Evolutionary conservation across 2,888 invertebrate species (phyloP), one percentile per base, ranked within the genome.

Genomic region (Allophyes oxyacanthae): DNA sequence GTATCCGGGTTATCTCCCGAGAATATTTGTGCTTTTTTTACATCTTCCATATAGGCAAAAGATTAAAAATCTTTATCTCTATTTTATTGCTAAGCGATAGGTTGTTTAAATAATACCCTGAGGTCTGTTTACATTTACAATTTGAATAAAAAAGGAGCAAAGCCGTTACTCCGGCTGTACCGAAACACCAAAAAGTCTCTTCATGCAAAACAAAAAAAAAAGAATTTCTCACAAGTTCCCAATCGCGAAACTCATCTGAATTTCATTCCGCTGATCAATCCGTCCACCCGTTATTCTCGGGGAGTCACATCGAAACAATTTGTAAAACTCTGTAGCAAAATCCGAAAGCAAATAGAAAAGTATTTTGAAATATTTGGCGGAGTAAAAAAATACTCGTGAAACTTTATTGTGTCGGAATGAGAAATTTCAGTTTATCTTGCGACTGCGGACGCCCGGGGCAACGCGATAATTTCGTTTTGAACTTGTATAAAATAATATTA

Each of bases 401-500:
- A 87, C 75, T 86, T 86, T 83, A 83, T 88, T 88, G 88, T 87
- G 84, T 80, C 55, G 82, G 72, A 78, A 83, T 78, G 83, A 82
- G 81, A 83, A 83, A 86, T 85, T 78, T 65, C 78, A 84, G 89
- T 89, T 89, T 88, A 83, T 87, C 83, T 88, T 85, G 75, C 77
- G 80, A 77, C 77, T 78, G 72, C 69, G 77, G 72, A 69, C 68
- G 71, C 75, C 68, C 70, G 64, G 66, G 68, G 75, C 68, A 67
- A 53, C 70, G 59, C 68, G 70, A 71, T 79, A 82, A 87, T 84
- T 88, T 83, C 74, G 72, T 80, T 77, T 54, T 49, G 64, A 84
- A 87, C 83, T 89, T 82, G 68, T 78, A 79, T 82, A 72, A 81
- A 87, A 88, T 85, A 90, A 87, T 86, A 88, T 89, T 89, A 88